phyloP scores from a whole-genome alignment of 2,888 invertebrate genomes.

The Aleiodes leptofemur region DNA sequence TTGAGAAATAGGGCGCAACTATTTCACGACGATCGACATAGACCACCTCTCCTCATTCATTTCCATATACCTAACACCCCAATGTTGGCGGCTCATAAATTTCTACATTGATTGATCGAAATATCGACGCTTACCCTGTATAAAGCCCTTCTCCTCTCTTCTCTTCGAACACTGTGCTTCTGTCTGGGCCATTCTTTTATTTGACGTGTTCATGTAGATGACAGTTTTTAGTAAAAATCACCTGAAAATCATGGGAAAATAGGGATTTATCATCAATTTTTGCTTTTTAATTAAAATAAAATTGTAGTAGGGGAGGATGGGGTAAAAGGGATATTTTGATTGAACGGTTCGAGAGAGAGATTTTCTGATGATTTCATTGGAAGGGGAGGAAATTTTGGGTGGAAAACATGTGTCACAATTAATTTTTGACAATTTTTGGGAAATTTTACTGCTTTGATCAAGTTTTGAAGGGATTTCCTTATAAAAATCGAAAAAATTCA shows the following conservation, averaged over 20 bases:
- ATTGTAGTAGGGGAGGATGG: no score
- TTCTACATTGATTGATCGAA: constrained; percentile 55
- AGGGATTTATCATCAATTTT: no score
- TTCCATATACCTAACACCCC: constrained; percentile 19
- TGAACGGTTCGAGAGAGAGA: no score
- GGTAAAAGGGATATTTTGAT: no score
- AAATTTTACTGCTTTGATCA: no score
- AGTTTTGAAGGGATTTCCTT: no score
- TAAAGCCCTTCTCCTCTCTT: not conserved
- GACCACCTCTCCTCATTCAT: not conserved
- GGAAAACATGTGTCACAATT: no score
- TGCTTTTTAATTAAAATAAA: no score
- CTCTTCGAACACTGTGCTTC: not conserved
- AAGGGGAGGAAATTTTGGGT: no score
- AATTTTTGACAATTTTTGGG: no score
- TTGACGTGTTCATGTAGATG: constrained; percentile 1
- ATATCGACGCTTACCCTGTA: constrained; percentile 33
- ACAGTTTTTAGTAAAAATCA: constrained; percentile 18
- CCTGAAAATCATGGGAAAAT: not conserved
- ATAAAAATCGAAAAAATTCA: no score
- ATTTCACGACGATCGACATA: constrained; percentile 38
- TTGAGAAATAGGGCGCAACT: constrained; percentile 25
- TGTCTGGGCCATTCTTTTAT: constrained; percentile 9
- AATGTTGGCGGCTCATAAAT: constrained; percentile 49
- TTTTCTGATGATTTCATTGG: no score